A percentile compares a stretch with the other conserved stretches of the same genome.
These are phyloP conservation scores for Odontamblyopus rebecca DNA, from an alignment of 2,797 vertebrate species.

Conservation along the genomic window DNA sequence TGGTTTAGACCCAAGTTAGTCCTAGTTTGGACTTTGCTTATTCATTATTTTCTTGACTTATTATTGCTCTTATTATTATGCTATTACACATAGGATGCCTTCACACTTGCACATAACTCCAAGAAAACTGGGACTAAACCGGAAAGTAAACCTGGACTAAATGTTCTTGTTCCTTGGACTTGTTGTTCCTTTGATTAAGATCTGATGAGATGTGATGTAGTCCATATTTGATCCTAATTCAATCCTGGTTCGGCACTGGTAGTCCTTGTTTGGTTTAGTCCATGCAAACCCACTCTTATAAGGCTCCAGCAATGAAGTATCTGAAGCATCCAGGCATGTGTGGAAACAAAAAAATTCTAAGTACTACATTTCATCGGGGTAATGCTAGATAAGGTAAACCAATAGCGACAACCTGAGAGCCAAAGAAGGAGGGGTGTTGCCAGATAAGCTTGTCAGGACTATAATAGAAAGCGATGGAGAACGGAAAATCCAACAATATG, in stretches of 20 bases:
- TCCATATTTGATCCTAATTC: background rate
- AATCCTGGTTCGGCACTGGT: background rate
- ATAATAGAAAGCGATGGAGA: slow-evolving; percentile 18
- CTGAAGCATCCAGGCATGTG: slow-evolving; percentile 30
- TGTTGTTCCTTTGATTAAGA: too few relatives aligned
- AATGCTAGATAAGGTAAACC: slow-evolving; percentile 12
- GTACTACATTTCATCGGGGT: slow-evolving; percentile 7
- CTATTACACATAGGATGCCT: too few relatives aligned
- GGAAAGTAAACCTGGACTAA: too few relatives aligned
- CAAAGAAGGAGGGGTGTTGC: background rate
- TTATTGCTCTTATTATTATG: too few relatives aligned
- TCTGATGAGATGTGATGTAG: background rate
- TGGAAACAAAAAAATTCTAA: slow-evolving; percentile 31
- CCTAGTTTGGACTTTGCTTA: too few relatives aligned
- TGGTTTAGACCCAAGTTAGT: too few relatives aligned
- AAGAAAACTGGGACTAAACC: too few relatives aligned
- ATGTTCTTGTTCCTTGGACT: too few relatives aligned
- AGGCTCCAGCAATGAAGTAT: slow-evolving; percentile 14
- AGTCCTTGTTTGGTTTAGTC: background rate
- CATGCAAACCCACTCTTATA: slow-evolving; percentile 1
- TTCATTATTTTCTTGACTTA: too few relatives aligned
- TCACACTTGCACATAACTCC: too few relatives aligned
- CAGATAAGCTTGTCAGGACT: background rate
- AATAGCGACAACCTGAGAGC: slow-evolving; percentile 3
- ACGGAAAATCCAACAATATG: slow-evolving; percentile 10